Evolutionary conservation across 2,888 invertebrate species (phyloP), one percentile per base, ranked within the genome.

Genomic region (Euzophera pinguis): DNA sequence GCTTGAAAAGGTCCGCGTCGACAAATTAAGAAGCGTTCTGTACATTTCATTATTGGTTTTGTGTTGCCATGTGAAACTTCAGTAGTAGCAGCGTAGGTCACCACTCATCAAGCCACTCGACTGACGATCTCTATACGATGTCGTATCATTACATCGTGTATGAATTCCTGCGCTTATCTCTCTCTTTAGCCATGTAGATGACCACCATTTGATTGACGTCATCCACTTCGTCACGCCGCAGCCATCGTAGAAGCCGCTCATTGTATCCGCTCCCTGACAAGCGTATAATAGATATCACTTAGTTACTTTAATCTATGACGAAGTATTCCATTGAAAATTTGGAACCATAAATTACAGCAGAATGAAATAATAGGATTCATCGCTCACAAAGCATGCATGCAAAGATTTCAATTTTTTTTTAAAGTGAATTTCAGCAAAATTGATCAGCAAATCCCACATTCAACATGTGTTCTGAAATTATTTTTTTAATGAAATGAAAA

Each of bases 151-250:
- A 22, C 2, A 22, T 5, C 5, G 5, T 22, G n/a, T n/a, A n/a
- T n/a, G n/a, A n/a, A 22, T 22, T 22, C 5, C 22, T 22, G 13
- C 37, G 37, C 13, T 38, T 4, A 10, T 38, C 37, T 10, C 2
- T 22, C 34, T 10, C 7, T 61, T 58, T 53, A 50, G 47, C 50
- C 48, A 53, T 56, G 22, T 22, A 55, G 47, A 27, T n/a, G 41
- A 38, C 14, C 45, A 34, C 13, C 22, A 22, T 22, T n/a, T n/a
- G n/a, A n/a, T n/a, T 47, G 47, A 12, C 47, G 47, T n/a, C 35
- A 47, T 17, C 32, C 29, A 7, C 34, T 43, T 27, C 17, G 35
- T 17, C 47, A 48, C 37, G 27, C 13, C 27, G 29, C 43, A 13
- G 43, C 14, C 29, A 22, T 22, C n/a, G n/a, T 12, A 38, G 38